Base-by-base conservation (phyloP, 2,113 vertebrate genomes). In the Panurus biarmicus region DNA sequence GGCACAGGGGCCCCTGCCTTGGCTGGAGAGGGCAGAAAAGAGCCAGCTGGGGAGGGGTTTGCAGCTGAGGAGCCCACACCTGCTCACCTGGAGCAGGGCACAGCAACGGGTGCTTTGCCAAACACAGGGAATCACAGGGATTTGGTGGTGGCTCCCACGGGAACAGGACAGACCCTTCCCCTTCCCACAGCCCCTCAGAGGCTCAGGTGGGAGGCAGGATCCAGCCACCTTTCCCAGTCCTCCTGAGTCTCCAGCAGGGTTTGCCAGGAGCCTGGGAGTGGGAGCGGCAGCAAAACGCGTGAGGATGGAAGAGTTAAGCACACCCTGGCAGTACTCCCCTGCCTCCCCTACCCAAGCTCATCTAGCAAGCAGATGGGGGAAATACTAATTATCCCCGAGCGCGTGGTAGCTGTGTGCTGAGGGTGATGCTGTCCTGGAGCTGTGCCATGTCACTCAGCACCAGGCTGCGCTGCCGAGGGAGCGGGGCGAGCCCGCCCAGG, bases 291-390 rank as follows among this genome's bases (percentile, higher is more conserved):
- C 20, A 20, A 22, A 58, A 47, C 2, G 53, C 57, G 89, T 58
- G 87, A 94, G 56, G 85, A 91, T 2, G 85, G 66, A 91, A 92
- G 94, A 96, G 94, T 96, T 96, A 96, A 96, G 87, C 3, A 3
- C 65, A n/a, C 16, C 47, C 87, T 96, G 94, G 94, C 94, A 94
- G 87, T 21, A 1, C 56, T 91, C 61, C 91, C 51, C 60, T 62
- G 65, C 77, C 77, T 78, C 70, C 87, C 84, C 89, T 92, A 83
- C 62, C 73, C 35, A 6, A 5, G 74, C 86, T 94, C n/a, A 92
- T 89, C 89, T 60, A 96, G 76, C 95, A 96, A 96, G 76, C 95
- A 96, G 95, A 96, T 96, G 96, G 95, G 93, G 92, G 56, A 94
- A 88, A 84, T 62, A 94, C 83, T 95, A 94, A 96, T 95, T 95